Evolutionary conservation across 2,797 vertebrate genomes (phyloP), one percentile per base, ranked within the genome.

Genomic region (Paratrypauchen microcephalus): DNA sequence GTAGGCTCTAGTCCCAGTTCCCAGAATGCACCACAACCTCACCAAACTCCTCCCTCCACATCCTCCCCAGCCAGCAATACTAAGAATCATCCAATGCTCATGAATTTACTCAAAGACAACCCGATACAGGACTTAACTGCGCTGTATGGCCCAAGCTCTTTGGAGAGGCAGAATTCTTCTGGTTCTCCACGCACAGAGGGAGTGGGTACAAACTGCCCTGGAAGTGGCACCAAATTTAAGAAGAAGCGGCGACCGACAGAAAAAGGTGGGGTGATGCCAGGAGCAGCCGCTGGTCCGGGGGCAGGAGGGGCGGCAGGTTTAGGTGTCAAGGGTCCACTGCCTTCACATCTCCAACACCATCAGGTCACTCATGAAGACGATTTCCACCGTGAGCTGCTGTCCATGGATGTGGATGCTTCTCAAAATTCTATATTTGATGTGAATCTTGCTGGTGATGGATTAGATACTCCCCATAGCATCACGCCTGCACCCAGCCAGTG

Each of bases 41-140:
- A 97, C 82, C 97, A 98, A 85, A 99, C 97, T 45, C 96, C 98
- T 68, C 97, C 98, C 50, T 94, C 96, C 59, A 97, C 97, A 72
- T 97, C 98, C 59, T 99, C 97, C 56, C 97, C 97, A 71, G 97
- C 98, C 75, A 95, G 97, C 93, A 99, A 98, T 93, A 99, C 98
- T 85, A 99, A 99, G 92, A 99, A 98, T 87, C 97, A 99, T 88
- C 97, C 97, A 79, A 99, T 99, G 97, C 89, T 99, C 84, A 99
- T 99, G 98, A 99, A 99, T 87, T 91, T 99, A 76, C 93, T 99
- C 78, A 99, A 99, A 86, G 97, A 99, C 91, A 99, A 98, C 88
- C 95, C 97, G 69, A 92, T 97, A 70, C 97, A 98, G 86, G 98
- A 99, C 91, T 98, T 99, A 84, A 96, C 97, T 21, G 83, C 95